phyloP scores from a whole-genome alignment of 2,113 vertebrate genomes.

The Rhynchomys soricoides region DNA sequence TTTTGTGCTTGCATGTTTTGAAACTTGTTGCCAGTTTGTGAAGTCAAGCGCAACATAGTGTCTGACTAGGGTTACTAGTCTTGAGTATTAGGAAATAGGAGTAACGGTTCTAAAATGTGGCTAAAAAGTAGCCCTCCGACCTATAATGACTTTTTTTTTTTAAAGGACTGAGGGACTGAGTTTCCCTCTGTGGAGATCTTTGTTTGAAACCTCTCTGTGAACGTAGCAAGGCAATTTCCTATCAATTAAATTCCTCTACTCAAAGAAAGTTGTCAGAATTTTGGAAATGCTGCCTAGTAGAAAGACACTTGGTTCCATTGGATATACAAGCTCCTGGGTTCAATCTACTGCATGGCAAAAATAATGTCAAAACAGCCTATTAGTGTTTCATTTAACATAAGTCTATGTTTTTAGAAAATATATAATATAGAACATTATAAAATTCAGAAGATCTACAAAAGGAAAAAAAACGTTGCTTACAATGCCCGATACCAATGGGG shows the following conservation, averaged over 20 bases:
- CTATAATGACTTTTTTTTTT: neutral
- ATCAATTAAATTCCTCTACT: conserved; percentile 36
- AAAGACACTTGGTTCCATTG: neutral
- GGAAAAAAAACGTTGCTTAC: neutral
- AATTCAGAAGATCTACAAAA: conserved; percentile 4
- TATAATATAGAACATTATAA: neutral
- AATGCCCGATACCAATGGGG: neutral
- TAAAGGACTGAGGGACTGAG: neutral
- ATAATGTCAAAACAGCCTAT: conserved; percentile 44
- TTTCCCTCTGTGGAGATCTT: conserved; percentile 32
- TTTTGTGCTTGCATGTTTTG: neutral
- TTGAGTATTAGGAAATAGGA: conserved; percentile 4
- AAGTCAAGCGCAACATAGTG: neutral
- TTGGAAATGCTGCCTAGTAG: neutral
- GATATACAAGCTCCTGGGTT: neutral
- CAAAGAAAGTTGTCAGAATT: conserved; percentile 11
- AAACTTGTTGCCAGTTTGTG: neutral
- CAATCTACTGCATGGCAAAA: neutral
- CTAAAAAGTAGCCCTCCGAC: neutral
- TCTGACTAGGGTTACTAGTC: neutral
- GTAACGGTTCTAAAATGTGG: neutral
- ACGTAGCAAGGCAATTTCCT: conserved; percentile 35
- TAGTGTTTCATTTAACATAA: conserved; percentile 23
- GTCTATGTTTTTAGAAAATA: neutral
- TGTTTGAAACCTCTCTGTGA: conserved; percentile 50